A percentile compares a stretch with the other conserved stretches of the same genome.
These are phyloP conservation scores for Tragelaphus scriptus DNA, from an alignment of 2,113 vertebrate genomes.

Conservation along the genomic window DNA sequence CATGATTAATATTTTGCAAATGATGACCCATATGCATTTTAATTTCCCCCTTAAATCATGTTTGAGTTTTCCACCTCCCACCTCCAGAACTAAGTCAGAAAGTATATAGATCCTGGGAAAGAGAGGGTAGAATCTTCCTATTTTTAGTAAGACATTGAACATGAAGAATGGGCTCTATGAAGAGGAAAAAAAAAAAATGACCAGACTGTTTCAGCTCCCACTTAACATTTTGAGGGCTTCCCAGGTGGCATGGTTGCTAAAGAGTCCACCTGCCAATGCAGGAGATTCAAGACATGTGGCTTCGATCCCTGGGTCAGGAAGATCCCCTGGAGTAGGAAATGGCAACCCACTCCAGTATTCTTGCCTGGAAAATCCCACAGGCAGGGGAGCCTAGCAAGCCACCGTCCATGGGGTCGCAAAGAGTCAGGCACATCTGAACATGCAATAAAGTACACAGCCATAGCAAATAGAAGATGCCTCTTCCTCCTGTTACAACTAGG, in stretches of 20 bases:
- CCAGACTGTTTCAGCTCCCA: not conserved
- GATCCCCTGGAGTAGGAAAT: not conserved
- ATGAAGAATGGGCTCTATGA: not conserved
- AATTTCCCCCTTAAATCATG: not conserved
- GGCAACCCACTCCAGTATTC: not conserved
- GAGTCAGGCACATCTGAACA: too few relatives aligned
- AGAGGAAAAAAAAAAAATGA: not conserved
- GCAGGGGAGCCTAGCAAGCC: not conserved
- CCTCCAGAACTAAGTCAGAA: not conserved
- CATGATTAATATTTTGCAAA: not conserved
- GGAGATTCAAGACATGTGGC: too few relatives aligned
- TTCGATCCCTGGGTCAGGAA: too few relatives aligned
- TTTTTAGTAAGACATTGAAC: not conserved
- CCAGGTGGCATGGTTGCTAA: not conserved
- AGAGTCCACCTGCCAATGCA: too few relatives aligned
- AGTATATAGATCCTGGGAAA: not conserved
- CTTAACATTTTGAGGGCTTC: not conserved
- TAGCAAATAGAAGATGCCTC: not conserved
- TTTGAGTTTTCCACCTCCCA: not conserved
- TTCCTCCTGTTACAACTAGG: not conserved
- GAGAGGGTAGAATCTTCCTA: not conserved
- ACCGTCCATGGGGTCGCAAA: not conserved
- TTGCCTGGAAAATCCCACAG: not conserved
- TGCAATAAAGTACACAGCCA: not conserved
- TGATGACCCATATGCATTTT: slow-evolving; percentile 5